phyloP scores from a whole-genome alignment of 2,113 vertebrate species.

The Urocitellus parryii region DNA sequence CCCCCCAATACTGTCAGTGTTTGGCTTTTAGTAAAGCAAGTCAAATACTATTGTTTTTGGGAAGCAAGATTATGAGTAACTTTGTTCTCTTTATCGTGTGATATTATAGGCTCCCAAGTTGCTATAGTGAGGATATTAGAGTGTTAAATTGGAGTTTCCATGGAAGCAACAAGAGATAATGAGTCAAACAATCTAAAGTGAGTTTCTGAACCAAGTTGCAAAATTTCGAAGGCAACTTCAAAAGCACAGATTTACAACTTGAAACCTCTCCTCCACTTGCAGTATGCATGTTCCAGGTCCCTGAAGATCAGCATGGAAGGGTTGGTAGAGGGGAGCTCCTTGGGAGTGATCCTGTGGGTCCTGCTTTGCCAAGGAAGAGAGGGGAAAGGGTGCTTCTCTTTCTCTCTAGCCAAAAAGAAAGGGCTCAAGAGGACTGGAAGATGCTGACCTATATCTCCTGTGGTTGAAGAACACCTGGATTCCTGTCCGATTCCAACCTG shows the following conservation, averaged over 20 bases:
- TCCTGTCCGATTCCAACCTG: neutral
- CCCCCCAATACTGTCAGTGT: neutral
- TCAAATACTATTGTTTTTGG: neutral
- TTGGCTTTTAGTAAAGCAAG: too few relatives aligned
- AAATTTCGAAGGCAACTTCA: constrained; percentile 1
- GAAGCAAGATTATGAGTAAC: neutral
- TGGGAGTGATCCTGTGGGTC: neutral
- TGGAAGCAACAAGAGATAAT: neutral
- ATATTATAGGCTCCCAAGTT: neutral
- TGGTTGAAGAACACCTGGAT: neutral
- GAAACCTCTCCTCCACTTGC: neutral
- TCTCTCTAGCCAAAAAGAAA: neutral
- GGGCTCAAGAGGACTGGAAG: neutral
- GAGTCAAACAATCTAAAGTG: neutral
- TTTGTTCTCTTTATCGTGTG: neutral
- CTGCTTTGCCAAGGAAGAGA: neutral
- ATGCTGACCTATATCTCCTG: neutral
- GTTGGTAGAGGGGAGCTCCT: neutral
- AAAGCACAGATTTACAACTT: neutral
- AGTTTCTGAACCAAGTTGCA: neutral
- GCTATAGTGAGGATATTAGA: neutral
- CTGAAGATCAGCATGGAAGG: neutral
- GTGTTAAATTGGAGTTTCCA: neutral
- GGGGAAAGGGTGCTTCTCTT: neutral
- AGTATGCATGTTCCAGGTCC: neutral